These are phyloP conservation scores for Rhagonycha lutea DNA, from an alignment of 2,888 invertebrate genomes.

Conservation along the genomic window DNA sequence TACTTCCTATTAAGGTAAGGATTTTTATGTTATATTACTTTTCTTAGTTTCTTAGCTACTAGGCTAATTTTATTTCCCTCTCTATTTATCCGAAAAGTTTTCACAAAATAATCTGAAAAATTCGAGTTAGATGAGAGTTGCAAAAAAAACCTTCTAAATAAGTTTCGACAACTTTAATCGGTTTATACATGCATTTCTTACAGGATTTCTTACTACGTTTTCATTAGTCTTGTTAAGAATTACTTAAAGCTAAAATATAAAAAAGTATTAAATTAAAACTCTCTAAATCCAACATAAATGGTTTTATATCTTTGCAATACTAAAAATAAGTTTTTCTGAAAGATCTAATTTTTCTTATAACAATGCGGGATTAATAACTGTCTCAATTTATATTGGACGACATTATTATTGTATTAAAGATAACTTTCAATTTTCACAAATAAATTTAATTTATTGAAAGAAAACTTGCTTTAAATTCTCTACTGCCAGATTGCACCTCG, in stretches of 20 bases:
- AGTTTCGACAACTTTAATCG: neutral
- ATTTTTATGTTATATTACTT: conserved; percentile 31
- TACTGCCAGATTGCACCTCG: too few relatives aligned
- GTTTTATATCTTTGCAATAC: neutral
- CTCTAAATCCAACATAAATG: neutral
- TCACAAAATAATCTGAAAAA: neutral
- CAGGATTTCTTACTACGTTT: neutral
- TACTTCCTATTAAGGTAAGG: conserved; percentile 69
- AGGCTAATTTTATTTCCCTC: neutral
- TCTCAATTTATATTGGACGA: neutral
- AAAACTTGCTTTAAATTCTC: too few relatives aligned
- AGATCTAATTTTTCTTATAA: neutral
- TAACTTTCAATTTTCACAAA: too few relatives aligned
- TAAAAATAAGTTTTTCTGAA: neutral
- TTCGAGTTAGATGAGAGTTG: neutral
- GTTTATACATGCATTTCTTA: neutral
- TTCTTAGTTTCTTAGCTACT: neutral
- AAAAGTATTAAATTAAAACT: neutral
- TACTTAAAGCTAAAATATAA: neutral
- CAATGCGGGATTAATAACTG: neutral
- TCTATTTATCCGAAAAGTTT: neutral
- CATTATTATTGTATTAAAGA: too few relatives aligned
- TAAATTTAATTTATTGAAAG: too few relatives aligned
- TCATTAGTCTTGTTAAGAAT: neutral
- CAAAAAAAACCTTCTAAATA: neutral